Base-by-base conservation (phyloP, 2,888 invertebrate species). In the Melanotus villosus region DNA sequence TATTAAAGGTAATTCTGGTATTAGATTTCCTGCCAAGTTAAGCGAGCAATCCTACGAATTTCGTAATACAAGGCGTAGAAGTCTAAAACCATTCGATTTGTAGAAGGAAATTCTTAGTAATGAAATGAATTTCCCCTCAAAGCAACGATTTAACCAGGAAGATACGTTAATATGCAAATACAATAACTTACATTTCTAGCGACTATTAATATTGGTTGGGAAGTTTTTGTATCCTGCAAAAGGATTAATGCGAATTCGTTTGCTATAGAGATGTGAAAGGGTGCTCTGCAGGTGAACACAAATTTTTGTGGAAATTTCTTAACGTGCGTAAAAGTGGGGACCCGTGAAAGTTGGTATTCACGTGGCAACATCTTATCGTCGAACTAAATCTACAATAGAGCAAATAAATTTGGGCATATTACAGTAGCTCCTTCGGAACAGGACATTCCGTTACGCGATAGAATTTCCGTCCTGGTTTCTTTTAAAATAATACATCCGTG, bases 391-490 rank as follows among this genome's bases (percentile, higher is more conserved):
- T 41, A 36, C 23, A 36, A 41, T 41, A 36, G 23, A 32, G 7
- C 34, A 54, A 54, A 54, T 34, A 50, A 52, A 52, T 52, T 32
- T n/a, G 32, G 32, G 9, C 32, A 52, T 32, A 34, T 19, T 52
- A 32, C 50, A 50, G 23, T 21, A 21, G 23, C 47, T 21, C 14
- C 23, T 23, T 41, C 41, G 7, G n/a, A n/a, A n/a, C n/a, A n/a
- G n/a, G n/a, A n/a, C n/a, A n/a, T 62, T 62, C 45, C 47, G 21
- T 19, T 19, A 14, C n/a, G 43, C 59, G 32, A 59, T 43, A 45
- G 32, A 59, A 45, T 62, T 62, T 62, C 52, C 62, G 62, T 14
- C 18, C 59, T 6, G 32, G 32, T 60, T 60, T 60, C 45, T 60
- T 47, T n/a, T 19, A 32, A 45, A 60, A 30, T 60, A 60, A 60